Evolutionary conservation across 2,797 vertebrate genomes (phyloP), one percentile per base, ranked within the genome.

Genomic region (Limosa lapponica): DNA sequence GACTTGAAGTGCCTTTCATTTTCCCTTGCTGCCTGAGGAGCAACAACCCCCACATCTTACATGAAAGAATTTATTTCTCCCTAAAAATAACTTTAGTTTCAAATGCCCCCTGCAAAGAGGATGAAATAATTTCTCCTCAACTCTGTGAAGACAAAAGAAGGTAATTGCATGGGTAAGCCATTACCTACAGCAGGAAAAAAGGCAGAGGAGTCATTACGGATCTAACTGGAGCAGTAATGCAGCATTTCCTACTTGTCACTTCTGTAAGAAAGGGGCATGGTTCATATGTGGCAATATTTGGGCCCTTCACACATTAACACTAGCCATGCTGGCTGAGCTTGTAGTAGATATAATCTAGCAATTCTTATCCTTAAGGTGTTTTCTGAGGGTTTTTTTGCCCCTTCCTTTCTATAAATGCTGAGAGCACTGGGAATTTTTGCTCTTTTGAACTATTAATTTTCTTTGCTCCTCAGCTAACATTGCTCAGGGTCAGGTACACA

Each of bases 61-160:
- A 96, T 97, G 93, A 97, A 95, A 98, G 96, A 96, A 93, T 77
- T 52, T 95, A 95, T 97, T 97, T 98, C 87, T 95, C 78, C 91
- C 97, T 96, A 97, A 98, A 98, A 98, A 97, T 98, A 98, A 96
- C 96, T 96, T 95, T 14, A 13, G 93, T 96, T 98, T 97, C 97
- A 96, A 97, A 97, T 97, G 86, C 88, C 96, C 95, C 98, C 97
- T 96, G 87, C 93, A 97, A 97, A 97, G 96, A 97, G 86, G 89
- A 95, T 96, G 97, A 96, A 97, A 97, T 98, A 96, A 98, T 98
- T 98, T 97, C 97, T 98, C 96, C 82, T 95, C 94, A 93, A 44
- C 80, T 88, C 93, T 83, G 73, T 87, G 96, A 98, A 98, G 97
- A 98, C 97, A 98, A 98, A 98, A 98, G 94, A 92, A 96, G 81